These are phyloP conservation scores for Zingel zingel DNA, from an alignment of 2,113 vertebrate genomes.

Conservation along the genomic window DNA sequence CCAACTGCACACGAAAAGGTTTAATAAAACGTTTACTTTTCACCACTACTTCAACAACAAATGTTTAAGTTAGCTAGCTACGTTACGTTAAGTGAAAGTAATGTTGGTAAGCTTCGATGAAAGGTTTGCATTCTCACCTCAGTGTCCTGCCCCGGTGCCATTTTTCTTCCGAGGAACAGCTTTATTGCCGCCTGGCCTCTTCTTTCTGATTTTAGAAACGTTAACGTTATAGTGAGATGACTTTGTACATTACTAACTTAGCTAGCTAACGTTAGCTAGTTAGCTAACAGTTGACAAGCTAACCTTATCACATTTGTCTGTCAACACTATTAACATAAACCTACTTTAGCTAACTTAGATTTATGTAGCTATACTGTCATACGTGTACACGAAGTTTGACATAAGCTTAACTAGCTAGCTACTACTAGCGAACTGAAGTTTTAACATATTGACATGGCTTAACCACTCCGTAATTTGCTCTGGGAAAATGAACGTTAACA, in stretches of 20 bases:
- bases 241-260: not conserved
- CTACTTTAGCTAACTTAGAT: not conserved
- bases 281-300: not conserved
- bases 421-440: too few relatives aligned
- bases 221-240: not conserved
- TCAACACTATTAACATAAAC: not conserved
- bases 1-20: slow-evolving; percentile 82
- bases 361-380: not conserved
- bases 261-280: too few relatives aligned
- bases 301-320: not conserved
- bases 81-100: not conserved
- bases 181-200: not conserved
- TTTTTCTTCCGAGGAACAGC: slow-evolving; percentile 26
- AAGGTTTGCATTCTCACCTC: slow-evolving; percentile 60
- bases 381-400: too few relatives aligned
- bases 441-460: too few relatives aligned
- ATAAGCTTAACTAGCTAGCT: not conserved
- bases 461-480: not conserved
- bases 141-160: slow-evolving; percentile 54
- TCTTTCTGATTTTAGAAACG: not conserved
- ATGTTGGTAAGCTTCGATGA: not conserved
- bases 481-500: not conserved
- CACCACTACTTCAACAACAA: not conserved
- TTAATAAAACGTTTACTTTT: not conserved
- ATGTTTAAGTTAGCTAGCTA: not conserved